Percentiles rank a stretch among this genome's conserved stretches.
phyloP scores from a whole-genome alignment of 2,797 vertebrate genomes.

The Gila robusta region DNA sequence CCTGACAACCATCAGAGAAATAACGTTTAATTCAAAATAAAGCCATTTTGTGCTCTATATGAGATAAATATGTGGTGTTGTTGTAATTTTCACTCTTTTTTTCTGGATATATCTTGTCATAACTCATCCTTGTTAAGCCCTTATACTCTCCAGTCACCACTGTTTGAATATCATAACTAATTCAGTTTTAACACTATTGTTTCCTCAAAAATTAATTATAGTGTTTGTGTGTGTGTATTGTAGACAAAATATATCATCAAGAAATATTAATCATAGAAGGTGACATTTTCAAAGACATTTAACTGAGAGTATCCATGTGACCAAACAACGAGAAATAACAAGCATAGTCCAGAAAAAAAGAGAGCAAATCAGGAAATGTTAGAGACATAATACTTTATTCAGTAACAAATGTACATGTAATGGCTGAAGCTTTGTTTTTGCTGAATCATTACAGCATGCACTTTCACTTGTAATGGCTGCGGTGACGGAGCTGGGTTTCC shows the following conservation, averaged over 20 bases:
- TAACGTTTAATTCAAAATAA: not conserved
- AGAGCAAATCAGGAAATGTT: constrained; percentile 57
- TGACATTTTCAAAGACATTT: constrained; percentile 12
- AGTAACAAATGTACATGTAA: constrained; percentile 62
- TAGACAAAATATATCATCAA: not conserved
- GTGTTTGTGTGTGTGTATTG: not conserved
- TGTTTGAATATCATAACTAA: not conserved
- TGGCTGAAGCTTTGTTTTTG: constrained; percentile 50
- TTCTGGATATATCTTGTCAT: constrained; percentile 63
- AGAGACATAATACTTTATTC: constrained; percentile 69
- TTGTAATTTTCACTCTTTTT: constrained; percentile 19
- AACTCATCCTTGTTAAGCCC: constrained; percentile 50
- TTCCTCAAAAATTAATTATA: not conserved
- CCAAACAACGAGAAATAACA: constrained; percentile 60
- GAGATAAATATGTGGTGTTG: not conserved
- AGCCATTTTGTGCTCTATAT: not conserved
- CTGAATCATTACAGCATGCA: constrained; percentile 55
- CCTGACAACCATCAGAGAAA: not conserved
- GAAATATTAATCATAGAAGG: not conserved
- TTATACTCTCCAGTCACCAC: constrained; percentile 56
- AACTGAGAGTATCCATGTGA: constrained; percentile 54
- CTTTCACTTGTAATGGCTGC: constrained; percentile 55
- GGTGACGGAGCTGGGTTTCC: constrained; percentile 60
- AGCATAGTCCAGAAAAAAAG: constrained; percentile 62
- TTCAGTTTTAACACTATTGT: not conserved